Base-by-base conservation (phyloP, 2,113 vertebrate species). In the Perognathus longimembris region DNA sequence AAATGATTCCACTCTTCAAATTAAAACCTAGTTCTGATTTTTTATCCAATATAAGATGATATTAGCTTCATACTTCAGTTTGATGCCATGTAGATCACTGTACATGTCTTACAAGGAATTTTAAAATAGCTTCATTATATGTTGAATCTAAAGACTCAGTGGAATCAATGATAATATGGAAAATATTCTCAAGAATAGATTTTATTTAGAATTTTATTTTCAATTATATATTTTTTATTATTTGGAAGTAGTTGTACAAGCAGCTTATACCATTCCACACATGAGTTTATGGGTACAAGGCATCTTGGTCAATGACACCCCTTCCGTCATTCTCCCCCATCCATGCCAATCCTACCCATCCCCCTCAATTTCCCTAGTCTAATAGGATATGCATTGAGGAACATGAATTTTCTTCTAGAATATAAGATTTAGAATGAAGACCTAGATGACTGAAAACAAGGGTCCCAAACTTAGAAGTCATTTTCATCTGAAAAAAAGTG, bases 1-100 rank as follows among this genome's bases (percentile, higher is more conserved):
- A 86, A 70, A 74, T 79, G 38, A 91, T 14, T 79, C 5, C 15
- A 10, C 82, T 94, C 28, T 91, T 93, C 9, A 34, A 90, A 71
- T 66, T 86, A 86, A 86, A 92, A 74, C 50, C 77, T 57, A n/a
- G 15, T 64, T 91, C 63, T 79, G 20, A 93, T 38, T 57, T 73
- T 7, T 42, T 93, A 4, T 80, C 40, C 40, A 95, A 8, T 9
- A 20, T 85, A 36, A 15, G 57, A 11, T 34, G 45, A 71, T 76
- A 79, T 10, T 22, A 83, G 12, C 18, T 50, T 67, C 57, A 24
- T 21, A 50, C 28, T 92, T 90, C 1, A 28, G 40, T 66, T 87
- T 88, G 67, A 76, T 34, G 34, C 36, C 50, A 59, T 40, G 66
- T 3, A 77, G 24, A 20, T 67, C 14, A 15, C 67, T 77, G n/a